Percentiles rank a stretch among this genome's conserved stretches.
These are phyloP conservation scores for Molossus molossus DNA, from an alignment of 2,797 vertebrate genomes.

Conservation along the genomic window DNA sequence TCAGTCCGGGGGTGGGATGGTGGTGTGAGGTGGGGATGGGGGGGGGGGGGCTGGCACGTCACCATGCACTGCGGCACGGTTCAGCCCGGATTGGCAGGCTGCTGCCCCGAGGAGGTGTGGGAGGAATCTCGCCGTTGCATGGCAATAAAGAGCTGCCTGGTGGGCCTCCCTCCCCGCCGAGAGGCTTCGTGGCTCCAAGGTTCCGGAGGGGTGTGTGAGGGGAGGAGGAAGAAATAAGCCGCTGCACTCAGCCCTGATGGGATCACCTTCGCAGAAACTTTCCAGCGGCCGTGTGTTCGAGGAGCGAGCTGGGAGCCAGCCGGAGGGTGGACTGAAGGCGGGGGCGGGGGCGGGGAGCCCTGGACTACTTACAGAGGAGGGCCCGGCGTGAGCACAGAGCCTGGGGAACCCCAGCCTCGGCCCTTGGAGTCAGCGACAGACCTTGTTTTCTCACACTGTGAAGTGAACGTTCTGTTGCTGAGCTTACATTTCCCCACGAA, in stretches of 20 bases:
- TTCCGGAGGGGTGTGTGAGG: neutral
- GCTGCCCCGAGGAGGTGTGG: slow-evolving; percentile 64
- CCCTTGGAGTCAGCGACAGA: neutral
- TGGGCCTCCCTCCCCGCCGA: slow-evolving; percentile 43
- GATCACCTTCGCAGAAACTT: slow-evolving; percentile 68
- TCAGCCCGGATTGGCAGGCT: slow-evolving; percentile 68
- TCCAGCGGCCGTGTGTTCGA: slow-evolving; percentile 14
- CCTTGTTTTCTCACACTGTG: slow-evolving; percentile 43
- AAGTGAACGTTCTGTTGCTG: slow-evolving; percentile 41
- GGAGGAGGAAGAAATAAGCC: slow-evolving; percentile 21
- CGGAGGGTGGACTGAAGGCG: neutral
- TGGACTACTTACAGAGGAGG: neutral
- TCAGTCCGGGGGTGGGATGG: slow-evolving; percentile 74
- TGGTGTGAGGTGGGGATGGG: slow-evolving; percentile 39
- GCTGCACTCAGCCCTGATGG: neutral
- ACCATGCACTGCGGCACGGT: neutral
- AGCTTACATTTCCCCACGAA: neutral
- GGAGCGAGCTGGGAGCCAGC: neutral
- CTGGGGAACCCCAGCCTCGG: slow-evolving; percentile 20
- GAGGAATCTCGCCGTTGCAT: slow-evolving; percentile 70
- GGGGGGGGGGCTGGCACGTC: slow-evolving; percentile 38
- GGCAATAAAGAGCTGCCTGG: slow-evolving; percentile 73
- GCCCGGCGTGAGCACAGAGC: neutral
- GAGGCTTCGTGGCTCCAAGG: slow-evolving; percentile 62
- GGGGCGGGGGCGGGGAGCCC: neutral